These are phyloP conservation scores for Gortyna flavago DNA, from an alignment of 2,888 invertebrate species.

Conservation along the genomic window DNA sequence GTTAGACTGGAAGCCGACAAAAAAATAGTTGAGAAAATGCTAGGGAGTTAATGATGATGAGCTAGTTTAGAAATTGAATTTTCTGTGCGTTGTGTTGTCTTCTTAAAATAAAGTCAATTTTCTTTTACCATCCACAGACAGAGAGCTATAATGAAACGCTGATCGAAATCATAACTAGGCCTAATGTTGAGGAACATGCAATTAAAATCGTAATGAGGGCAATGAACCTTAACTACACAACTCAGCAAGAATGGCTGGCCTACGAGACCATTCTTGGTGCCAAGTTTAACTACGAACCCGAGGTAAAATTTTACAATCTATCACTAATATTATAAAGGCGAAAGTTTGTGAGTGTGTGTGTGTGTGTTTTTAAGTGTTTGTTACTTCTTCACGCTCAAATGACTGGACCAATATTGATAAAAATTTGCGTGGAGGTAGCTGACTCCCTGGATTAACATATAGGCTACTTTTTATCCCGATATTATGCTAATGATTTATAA, in stretches of 20 bases:
- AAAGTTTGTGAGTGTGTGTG: too few relatives aligned
- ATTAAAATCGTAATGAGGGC: constrained; percentile 63
- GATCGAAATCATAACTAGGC: not conserved
- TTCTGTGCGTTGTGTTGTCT: too few relatives aligned
- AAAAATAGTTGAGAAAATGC: too few relatives aligned
- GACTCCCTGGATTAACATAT: too few relatives aligned
- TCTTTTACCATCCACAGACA: constrained; percentile 30
- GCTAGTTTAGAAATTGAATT: not conserved
- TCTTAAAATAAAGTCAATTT: not conserved
- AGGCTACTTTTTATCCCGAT: too few relatives aligned
- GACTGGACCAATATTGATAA: too few relatives aligned
- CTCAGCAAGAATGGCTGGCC: constrained; percentile 72
- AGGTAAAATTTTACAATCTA: constrained; percentile 19
- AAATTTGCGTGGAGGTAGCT: too few relatives aligned
- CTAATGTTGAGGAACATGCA: constrained; percentile 34
- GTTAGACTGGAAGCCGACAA: not conserved
- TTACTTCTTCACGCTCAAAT: too few relatives aligned
- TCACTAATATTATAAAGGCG: too few relatives aligned
- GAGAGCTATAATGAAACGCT: not conserved
- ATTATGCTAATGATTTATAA: too few relatives aligned
- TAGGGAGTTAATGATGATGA: too few relatives aligned
- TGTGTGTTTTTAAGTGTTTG: too few relatives aligned
- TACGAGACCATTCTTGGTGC: constrained; percentile 68
- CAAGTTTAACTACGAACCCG: not conserved
- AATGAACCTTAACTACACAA: constrained; percentile 66